Percentiles rank a stretch among this genome's conserved stretches.
Conservation (phyloP, 2,113 vertebrate genomes). For the Rhombomys opimus region DNA sequence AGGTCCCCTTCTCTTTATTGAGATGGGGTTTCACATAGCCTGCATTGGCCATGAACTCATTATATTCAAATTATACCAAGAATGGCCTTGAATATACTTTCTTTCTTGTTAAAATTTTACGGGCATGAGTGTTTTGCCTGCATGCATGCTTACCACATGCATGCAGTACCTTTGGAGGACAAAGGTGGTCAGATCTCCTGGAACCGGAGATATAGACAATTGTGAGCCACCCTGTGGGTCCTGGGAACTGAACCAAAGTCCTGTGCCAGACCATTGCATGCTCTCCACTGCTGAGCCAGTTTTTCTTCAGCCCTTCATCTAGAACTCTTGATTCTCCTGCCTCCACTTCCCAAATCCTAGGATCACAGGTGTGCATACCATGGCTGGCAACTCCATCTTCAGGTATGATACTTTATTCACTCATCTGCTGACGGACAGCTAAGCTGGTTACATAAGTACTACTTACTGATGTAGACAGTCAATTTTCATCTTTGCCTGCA, state of each 20-base stretch:
- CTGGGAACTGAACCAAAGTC: not conserved
- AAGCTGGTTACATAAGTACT: not conserved
- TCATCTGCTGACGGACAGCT: not conserved
- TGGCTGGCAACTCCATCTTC: not conserved
- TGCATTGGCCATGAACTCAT: not conserved
- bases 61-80: too few relatives aligned
- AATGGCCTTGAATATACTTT: too few relatives aligned
- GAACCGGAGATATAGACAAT: not conserved
- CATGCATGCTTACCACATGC: not conserved
- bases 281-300: too few relatives aligned
- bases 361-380: not conserved
- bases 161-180: not conserved
- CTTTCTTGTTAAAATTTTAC: not conserved
- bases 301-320: too few relatives aligned
- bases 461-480: not conserved
- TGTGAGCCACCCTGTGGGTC: not conserved
- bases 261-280: not conserved
- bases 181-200: not conserved
- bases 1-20: not conserved
- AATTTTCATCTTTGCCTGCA: not conserved
- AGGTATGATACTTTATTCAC: not conserved
- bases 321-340: too few relatives aligned
- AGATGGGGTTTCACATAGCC: not conserved
- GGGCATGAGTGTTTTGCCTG: not conserved
- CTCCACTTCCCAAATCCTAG: not conserved